These are phyloP conservation scores for Euglossa dilemma DNA, from an alignment of 1,140 invertebrate genomes.

Conservation along the genomic window DNA sequence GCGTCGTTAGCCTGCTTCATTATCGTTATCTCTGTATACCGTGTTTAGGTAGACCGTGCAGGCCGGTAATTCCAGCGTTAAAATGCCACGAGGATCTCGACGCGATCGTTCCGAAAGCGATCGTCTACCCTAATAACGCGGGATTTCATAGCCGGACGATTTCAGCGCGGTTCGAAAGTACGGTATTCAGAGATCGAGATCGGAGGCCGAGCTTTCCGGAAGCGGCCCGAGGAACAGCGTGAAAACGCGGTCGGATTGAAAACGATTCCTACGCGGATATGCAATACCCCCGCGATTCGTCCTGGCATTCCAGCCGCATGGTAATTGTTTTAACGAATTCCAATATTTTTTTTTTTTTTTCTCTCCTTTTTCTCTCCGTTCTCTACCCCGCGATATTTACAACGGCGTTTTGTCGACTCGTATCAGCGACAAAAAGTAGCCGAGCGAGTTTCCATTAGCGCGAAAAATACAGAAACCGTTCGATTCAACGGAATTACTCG, in stretches of 20 bases:
- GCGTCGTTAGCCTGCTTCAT: too few relatives aligned
- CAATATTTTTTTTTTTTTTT: background rate
- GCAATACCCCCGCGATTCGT: conserved; percentile 1
- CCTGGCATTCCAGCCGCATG: background rate
- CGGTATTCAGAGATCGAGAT: background rate
- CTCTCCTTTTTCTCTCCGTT: background rate
- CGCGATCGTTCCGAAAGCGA: background rate
- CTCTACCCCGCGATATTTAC: conserved; percentile 7
- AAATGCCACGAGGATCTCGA: too few relatives aligned
- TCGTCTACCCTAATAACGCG: background rate
- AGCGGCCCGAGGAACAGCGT: background rate
- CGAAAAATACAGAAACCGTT: background rate
- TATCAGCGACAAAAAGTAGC: background rate
- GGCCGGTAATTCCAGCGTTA: too few relatives aligned
- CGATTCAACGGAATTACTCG: conserved; percentile 6
- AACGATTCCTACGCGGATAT: conserved; percentile 6
- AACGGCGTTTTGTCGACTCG: background rate
- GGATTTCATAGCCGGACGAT: too few relatives aligned
- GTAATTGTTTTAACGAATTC: conserved; percentile 28
- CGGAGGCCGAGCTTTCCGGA: background rate
- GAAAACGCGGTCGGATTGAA: background rate
- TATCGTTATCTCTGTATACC: too few relatives aligned
- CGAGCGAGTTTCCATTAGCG: conserved; percentile 3
- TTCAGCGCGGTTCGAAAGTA: too few relatives aligned
- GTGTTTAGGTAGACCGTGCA: too few relatives aligned